Evolutionary conservation across 2,113 vertebrate genomes (phyloP), one percentile per base, ranked within the genome.

Genomic region (Hippocampus abdominalis): DNA sequence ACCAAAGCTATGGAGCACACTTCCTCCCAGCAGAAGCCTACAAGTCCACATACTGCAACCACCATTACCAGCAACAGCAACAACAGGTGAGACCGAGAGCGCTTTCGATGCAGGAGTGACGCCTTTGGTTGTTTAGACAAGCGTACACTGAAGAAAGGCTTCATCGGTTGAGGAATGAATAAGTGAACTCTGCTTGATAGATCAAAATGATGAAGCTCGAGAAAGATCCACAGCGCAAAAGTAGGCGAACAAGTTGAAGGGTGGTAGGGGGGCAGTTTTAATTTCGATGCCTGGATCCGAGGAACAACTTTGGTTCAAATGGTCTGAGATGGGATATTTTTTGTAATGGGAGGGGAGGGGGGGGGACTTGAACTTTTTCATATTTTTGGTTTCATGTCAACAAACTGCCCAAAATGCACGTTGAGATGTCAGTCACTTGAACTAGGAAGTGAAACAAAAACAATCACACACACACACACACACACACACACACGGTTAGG

Each of bases 71-170:
- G 1, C 56, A 59, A 20, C 57, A 57, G 27, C 56, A 59, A 57
- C 93, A 94, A 89, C 95, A 97, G 95, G 95, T 95, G 92, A 92
- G 94, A 70, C 95, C 95, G 92, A 92, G 94, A 70, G 13, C 46
- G 32, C 46, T 23, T 68, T 54, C 29, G 15, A 18, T 64, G 13
- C 6, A 18, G 12, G 10, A 15, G 21, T 64, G 39, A 7, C 12
- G 15, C n/a, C 1, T 44, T 57, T 57, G 25, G 12, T 49, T 49
- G 54, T 23, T 23, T 56, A 3, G 21, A 56, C 10, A 32, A 23
- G 46, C 63, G 13, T 23, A 40, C 36, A 39, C 18, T 21, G 3
- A 39, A 40, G 32, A 39, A n/a, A 15, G 5, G 56, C 11, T 16
- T 59, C 5, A 29, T 59, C 56, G 29, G 13, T 56, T 25, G 53